Percentiles rank a stretch among this genome's conserved stretches.
These are phyloP conservation scores for Epinephelus cyanopodus DNA, from an alignment of 2,113 vertebrate species.

Conservation along the genomic window DNA sequence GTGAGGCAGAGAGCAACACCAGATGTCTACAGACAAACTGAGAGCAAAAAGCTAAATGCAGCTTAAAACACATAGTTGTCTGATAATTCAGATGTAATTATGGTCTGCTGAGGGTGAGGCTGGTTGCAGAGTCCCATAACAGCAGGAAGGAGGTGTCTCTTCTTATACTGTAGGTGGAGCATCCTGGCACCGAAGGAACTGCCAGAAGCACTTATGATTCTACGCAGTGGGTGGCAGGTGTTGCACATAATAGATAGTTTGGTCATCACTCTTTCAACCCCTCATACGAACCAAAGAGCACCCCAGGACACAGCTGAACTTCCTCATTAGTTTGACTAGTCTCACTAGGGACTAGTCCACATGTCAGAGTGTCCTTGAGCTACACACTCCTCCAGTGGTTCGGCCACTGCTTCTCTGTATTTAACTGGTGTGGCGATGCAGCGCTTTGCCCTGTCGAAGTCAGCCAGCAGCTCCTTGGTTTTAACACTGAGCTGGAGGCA, in stretches of 20 bases:
- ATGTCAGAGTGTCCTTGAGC: background rate
- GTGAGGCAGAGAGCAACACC: background rate
- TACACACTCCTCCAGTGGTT: background rate
- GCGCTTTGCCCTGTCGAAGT: background rate
- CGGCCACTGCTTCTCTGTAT: background rate
- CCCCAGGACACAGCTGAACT: background rate
- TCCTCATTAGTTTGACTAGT: background rate
- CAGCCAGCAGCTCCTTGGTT: background rate
- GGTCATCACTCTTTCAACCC: conserved; percentile 15
- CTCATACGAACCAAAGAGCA: background rate
- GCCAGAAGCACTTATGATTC: conserved; percentile 15
- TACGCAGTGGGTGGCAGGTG: conserved; percentile 15
- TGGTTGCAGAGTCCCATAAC: background rate
- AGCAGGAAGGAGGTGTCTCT: conserved; percentile 8
- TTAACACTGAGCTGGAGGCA: background rate
- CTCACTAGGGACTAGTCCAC: background rate
- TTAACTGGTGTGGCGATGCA: background rate
- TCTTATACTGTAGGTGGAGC: background rate
- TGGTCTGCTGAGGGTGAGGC: background rate
- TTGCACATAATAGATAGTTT: conserved; percentile 22
- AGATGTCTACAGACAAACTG: conserved; percentile 7
- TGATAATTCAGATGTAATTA: background rate
- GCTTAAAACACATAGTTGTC: background rate
- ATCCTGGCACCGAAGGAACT: conserved; percentile 25
- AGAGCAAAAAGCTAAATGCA: background rate